Evolutionary conservation across 2,797 vertebrate species (phyloP), one percentile per base, ranked within the genome.

Genomic region (Sebastes jordani): DNA sequence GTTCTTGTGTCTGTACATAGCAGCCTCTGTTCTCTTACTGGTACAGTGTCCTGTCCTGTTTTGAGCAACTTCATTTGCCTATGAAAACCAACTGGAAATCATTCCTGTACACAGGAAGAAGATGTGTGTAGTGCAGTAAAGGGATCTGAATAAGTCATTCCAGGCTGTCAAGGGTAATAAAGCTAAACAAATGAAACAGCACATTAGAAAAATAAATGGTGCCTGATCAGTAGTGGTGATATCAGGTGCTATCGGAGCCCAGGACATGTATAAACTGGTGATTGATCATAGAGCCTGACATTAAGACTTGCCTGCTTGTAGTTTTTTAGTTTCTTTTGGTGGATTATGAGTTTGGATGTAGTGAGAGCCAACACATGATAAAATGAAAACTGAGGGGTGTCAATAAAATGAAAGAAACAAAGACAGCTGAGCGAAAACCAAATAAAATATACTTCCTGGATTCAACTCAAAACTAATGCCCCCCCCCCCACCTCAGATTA

Each of bases 21-120:
- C 61, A 20, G 16, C 36, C 14, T 38, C 55, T 82, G 65, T 86
- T 81, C 56, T 75, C 36, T 81, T 32, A 70, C 76, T 56, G 58
- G 27, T 32, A 62, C 3, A 2, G 54, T 16, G 18, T 66, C 13
- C 67, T 20, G 13, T 71, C 13, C 58, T 22, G 5, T 66, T 79
- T 70, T 29, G 5, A 71, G 52, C 67, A 65, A 42, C n/a, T 27
- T 42, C 7, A 84, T 89, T 90, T 90, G 80, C 5, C 5, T 83
- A 84, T 62, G 60, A 38, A 85, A 78, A 82, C 30, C 18, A 78
- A 58, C 29, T 0, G 3, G 55, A 46, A 54, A 70, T 66, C 10
- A 27, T 68, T 80, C 22, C 55, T 0, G 2, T 6, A 42, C 9
- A 25, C 25, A 60, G 46, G 25, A 64, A 69, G 36, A 56, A 69